phyloP scores from a whole-genome alignment of 2,113 vertebrate genomes.

The Vulpes vulpes region DNA sequence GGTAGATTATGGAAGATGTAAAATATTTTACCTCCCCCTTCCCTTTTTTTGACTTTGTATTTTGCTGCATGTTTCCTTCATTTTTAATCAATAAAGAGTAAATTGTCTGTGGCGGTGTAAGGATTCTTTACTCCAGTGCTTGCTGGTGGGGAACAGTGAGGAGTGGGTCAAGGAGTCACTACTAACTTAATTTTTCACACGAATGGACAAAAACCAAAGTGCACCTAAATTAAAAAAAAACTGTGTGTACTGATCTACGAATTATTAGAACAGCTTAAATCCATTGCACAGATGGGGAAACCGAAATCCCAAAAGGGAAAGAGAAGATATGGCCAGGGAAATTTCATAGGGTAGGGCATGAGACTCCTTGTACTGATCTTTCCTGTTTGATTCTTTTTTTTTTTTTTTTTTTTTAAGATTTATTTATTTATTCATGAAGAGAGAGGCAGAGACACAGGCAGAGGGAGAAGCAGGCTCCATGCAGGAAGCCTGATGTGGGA shows the following conservation, averaged over 20 bases:
- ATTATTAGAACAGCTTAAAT: neutral
- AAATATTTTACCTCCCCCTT: constrained; percentile 88
- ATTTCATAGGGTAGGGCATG: rapidly evolving
- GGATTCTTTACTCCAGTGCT: neutral
- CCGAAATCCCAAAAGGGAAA: neutral
- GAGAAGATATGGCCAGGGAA: no score
- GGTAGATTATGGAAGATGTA: constrained; percentile 91
- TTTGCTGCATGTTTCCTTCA: constrained; percentile 95
- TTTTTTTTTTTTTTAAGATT: no score
- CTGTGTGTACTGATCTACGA: neutral
- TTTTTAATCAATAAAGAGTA: constrained; percentile 98
- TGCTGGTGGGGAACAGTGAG: neutral
- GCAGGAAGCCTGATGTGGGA: no score
- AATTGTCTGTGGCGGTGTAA: constrained; percentile 86
- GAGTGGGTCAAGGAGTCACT: neutral
- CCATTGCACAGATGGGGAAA: neutral
- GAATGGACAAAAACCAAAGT: neutral
- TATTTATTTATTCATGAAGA: no score
- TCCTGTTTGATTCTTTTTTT: neutral
- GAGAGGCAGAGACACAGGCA: no score
- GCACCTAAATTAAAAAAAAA: neutral
- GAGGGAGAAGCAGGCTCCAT: no score
- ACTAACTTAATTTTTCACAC: neutral
- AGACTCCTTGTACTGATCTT: no score
- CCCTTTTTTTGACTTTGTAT: constrained; percentile 91